phyloP scores from a whole-genome alignment of 2,113 vertebrate genomes.

The Mobula birostris region DNA sequence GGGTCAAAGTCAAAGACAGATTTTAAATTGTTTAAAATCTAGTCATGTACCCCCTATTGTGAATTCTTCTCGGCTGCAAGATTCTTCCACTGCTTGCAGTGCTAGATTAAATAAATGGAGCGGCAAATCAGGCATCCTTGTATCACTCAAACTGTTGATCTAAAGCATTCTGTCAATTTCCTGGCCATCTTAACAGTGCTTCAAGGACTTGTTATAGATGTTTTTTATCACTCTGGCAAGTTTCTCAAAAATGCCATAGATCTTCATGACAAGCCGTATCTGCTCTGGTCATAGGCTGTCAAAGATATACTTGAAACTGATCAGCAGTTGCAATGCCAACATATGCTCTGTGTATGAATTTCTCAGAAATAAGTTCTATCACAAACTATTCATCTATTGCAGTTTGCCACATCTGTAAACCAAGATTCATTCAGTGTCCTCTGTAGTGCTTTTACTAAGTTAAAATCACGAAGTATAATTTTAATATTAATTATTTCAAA shows the following conservation, averaged over 20 bases:
- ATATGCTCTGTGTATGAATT: background rate
- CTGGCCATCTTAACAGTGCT: background rate
- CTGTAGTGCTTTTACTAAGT: background rate
- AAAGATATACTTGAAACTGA: background rate
- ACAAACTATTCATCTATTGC: background rate
- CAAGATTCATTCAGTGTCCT: background rate
- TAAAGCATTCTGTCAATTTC: background rate
- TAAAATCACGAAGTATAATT: background rate
- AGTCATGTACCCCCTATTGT: background rate
- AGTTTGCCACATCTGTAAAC: background rate
- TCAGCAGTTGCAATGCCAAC: background rate
- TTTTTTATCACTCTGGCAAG: background rate
- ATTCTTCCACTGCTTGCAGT: background rate
- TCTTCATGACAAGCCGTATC: background rate
- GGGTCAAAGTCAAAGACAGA: background rate
- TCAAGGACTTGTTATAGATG: constrained; percentile 2
- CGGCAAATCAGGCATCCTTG: background rate
- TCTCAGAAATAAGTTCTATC: background rate
- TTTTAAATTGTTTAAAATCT: background rate
- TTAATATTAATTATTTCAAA: background rate
- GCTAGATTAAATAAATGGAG: constrained; percentile 4
- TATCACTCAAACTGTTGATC: constrained; percentile 5
- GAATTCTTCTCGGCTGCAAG: background rate
- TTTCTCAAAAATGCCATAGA: background rate
- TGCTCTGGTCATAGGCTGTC: background rate